Percentiles rank a stretch among this genome's conserved stretches.
phyloP scores from a whole-genome alignment of 2,797 vertebrate genomes.

The Eutrigla gurnardus region DNA sequence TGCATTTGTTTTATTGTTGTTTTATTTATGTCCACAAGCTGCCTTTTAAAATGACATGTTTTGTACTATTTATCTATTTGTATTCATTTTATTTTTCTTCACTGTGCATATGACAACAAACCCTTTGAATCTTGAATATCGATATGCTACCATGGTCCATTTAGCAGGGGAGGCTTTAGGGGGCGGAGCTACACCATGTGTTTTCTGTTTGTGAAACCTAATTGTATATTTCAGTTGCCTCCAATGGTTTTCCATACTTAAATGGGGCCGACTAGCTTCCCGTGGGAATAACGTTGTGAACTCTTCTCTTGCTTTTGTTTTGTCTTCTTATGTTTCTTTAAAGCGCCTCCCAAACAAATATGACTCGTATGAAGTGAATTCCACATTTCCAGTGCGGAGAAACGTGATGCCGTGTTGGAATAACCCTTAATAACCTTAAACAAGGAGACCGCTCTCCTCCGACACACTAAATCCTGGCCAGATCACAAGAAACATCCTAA shows the following conservation, averaged over 20 bases:
- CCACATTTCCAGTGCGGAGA: slow-evolving; percentile 11
- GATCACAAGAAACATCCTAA: slow-evolving; percentile 37
- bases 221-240: too few relatives aligned
- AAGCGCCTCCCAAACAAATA: slow-evolving; percentile 20
- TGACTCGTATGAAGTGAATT: slow-evolving; percentile 16
- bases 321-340: slow-evolving; percentile 32
- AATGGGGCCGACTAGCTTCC: neutral
- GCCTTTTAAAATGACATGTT: too few relatives aligned
- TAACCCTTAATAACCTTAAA: slow-evolving; percentile 12
- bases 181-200: too few relatives aligned
- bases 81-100: too few relatives aligned
- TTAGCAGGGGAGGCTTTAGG: too few relatives aligned
- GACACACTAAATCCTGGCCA: slow-evolving; percentile 26
- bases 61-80: too few relatives aligned
- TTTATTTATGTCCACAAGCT: too few relatives aligned
- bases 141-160: too few relatives aligned
- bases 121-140: too few relatives aligned
- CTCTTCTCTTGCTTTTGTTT: slow-evolving; percentile 23
- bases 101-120: too few relatives aligned
- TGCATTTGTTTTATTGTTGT: too few relatives aligned
- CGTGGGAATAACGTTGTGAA: slow-evolving; percentile 4
- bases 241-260: neutral
- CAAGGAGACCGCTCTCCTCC: slow-evolving; percentile 5
- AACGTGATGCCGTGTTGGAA: slow-evolving; percentile 21
- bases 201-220: too few relatives aligned